phyloP scores from a whole-genome alignment of 92 coral and sea anemone species.

The Virgularia gustaviana region DNA sequence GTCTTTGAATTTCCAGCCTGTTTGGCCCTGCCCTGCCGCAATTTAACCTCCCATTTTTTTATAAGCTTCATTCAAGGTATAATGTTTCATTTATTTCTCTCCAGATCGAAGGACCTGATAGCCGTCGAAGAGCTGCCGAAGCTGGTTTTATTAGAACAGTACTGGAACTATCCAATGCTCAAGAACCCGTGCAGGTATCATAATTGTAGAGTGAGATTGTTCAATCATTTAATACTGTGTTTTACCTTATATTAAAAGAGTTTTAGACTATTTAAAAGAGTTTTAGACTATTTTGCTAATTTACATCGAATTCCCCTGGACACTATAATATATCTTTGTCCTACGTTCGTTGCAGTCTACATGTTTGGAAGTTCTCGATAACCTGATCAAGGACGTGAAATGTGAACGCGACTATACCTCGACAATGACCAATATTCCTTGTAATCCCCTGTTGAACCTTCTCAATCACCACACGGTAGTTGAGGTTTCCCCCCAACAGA shows the following conservation, averaged over 20 bases:
- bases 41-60: neutral
- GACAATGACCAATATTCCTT: conserved; percentile 80
- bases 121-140: conserved; percentile 90
- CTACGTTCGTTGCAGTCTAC: conserved; percentile 67
- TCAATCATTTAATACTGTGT: too few species aligned
- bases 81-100: neutral
- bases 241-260: too few species aligned
- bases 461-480: conserved; percentile 72
- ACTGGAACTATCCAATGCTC: conserved; percentile 76
- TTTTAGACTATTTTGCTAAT: too few species aligned
- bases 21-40: neutral
- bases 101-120: conserved; percentile 98
- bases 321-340: neutral
- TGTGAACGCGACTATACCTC: conserved; percentile 89
- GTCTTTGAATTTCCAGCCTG: too few species aligned
- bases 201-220: neutral
- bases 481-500: conserved; percentile 4
- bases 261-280: too few species aligned
- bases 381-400: conserved; percentile 79
- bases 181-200: conserved; percentile 79
- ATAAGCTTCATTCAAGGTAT: neutral
- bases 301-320: too few species aligned
- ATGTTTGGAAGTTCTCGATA: conserved; percentile 81
- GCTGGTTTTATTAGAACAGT: conserved; percentile 95
- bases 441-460: conserved; percentile 79